phyloP scores from a whole-genome alignment of 2,888 invertebrate genomes.

The Prenolepis imparis region DNA sequence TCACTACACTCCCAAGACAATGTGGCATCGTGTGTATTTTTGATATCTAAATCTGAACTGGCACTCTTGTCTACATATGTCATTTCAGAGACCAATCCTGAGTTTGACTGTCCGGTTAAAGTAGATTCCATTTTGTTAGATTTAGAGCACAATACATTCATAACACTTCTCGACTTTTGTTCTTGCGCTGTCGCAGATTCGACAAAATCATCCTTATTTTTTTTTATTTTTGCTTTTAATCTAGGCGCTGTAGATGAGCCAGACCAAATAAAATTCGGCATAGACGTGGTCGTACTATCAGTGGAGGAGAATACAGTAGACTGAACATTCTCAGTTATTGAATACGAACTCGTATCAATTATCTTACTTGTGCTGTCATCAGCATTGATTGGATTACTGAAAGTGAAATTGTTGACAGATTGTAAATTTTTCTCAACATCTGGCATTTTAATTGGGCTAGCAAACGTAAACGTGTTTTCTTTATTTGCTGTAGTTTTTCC shows the following conservation, averaged over 20 bases:
- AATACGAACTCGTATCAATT: constrained; percentile 60
- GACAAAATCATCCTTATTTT: constrained; percentile 64
- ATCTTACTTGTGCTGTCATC: constrained; percentile 70
- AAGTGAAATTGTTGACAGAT: constrained; percentile 88
- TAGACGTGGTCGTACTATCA: constrained; percentile 54
- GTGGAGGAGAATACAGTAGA: constrained; percentile 54
- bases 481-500: constrained; percentile 62
- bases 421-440: constrained; percentile 85
- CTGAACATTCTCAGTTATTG: constrained; percentile 67
- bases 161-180: constrained; percentile 86
- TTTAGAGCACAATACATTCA: constrained; percentile 85
- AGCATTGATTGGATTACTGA: constrained; percentile 87
- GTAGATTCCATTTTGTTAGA: constrained; percentile 34
- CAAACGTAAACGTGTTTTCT: constrained; percentile 81
- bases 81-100: constrained; percentile 4
- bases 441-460: constrained; percentile 87
- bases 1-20: constrained; percentile 83
- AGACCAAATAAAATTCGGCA: constrained; percentile 83
- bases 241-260: constrained; percentile 80
- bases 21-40: background rate
- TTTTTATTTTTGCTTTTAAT: constrained; percentile 78
- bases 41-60: background rate
- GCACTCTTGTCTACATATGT: constrained; percentile 31
- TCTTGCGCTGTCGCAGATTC: constrained; percentile 74
- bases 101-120: constrained; percentile 20